These are phyloP conservation scores for Arvicanthis niloticus DNA, from an alignment of 2,113 vertebrate species.

Conservation along the genomic window DNA sequence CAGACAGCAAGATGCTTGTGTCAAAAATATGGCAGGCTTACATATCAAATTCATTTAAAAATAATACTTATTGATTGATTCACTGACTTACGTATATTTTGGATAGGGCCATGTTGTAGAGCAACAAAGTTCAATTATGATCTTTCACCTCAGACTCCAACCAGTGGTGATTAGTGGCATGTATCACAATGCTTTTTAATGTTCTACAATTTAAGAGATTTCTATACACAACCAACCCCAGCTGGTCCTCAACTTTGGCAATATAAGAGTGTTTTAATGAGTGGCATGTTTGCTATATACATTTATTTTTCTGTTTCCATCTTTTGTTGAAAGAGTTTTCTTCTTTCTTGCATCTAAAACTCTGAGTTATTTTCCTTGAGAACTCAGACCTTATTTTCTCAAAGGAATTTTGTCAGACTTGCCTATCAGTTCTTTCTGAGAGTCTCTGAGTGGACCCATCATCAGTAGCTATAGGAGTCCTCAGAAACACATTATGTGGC, in stretches of 20 bases:
- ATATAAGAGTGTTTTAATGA: not conserved
- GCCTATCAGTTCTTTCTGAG: constrained; percentile 22
- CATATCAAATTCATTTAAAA: not conserved
- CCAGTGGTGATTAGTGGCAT: not conserved
- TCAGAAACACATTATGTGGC: not conserved
- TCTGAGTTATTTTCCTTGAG: constrained; percentile 29
- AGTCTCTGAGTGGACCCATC: not conserved
- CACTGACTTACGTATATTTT: not conserved
- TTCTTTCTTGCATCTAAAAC: not conserved
- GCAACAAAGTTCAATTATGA: too few relatives aligned
- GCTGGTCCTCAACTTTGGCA: not conserved
- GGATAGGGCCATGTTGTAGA: not conserved
- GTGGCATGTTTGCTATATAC: not conserved
- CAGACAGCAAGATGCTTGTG: not conserved
- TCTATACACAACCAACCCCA: not conserved
- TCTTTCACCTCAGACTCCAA: not conserved
- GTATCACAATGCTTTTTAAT: not conserved
- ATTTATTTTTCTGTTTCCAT: not conserved
- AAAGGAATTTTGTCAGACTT: constrained; percentile 55
- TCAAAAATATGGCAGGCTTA: not conserved
- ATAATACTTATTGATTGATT: not conserved
- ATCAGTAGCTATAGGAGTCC: not conserved
- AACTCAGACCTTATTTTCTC: constrained; percentile 53
- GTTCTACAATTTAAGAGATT: not conserved
- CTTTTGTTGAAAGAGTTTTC: not conserved